Evolutionary conservation across 2,797 vertebrate species (phyloP), one percentile per base, ranked within the genome.

Genomic region (Arremon aurantiirostris): DNA sequence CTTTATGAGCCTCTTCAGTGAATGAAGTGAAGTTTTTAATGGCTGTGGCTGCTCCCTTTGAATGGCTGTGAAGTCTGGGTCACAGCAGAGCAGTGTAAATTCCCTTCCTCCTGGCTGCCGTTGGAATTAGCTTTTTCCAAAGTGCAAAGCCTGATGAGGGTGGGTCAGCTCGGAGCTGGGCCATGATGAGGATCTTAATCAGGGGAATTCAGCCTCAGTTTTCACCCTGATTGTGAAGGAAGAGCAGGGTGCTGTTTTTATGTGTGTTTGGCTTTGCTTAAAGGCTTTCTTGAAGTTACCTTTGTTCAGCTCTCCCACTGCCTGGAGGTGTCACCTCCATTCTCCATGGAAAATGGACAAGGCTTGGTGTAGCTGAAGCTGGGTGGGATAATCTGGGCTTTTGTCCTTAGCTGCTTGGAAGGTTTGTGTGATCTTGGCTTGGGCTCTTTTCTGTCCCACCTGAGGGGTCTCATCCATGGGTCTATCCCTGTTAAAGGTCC

Each of bases 1-100:
- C 73, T 96, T 95, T 97, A 90, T 75, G 60, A 89, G 81, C 83
- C 89, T 85, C 78, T 78, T 84, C 86, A 82, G 95, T 14, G 57
- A 18, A 39, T 8, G 8, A 64, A 87, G 89, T 49, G 83, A 89
- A 79, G 83, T n/a, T 94, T 90, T 89, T 85, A 73, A 89, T 78
- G 92, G 95, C 78, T 7, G 39, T 86, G 63, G 88, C 92, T 89
- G 71, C 72, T 92, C 49, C 35, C 80, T 87, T 68, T 39, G 93
- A 86, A 85, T 39, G 83, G 60, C 83, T 92, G 83, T 49, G 83
- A 92, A 86, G 83, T 57, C 93, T 72, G 78, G 90, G 93, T 92
- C 90, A 68, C 12, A 3, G 75, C 75, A 49, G 73, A 89, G 73
- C 66, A 49, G 77, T 6, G 32, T 34, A 39, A 88, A 90, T 82